Evolutionary conservation across 2,888 invertebrate genomes (phyloP), one percentile per base, ranked within the genome.

Genomic region (Lasioglossum villosulum): DNA sequence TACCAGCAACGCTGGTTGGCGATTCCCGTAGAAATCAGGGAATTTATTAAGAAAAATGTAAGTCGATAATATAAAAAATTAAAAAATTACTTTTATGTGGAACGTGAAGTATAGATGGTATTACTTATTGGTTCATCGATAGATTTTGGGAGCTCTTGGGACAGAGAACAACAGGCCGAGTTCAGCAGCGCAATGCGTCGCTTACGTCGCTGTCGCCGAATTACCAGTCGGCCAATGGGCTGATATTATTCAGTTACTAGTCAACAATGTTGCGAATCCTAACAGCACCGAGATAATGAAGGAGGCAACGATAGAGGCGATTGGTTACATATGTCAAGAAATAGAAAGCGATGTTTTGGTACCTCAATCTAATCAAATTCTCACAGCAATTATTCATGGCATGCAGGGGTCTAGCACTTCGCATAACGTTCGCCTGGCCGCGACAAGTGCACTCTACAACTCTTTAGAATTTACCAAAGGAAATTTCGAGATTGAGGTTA

Each of bases 321-420:
- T 99, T 92, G 99, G 99, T 91, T 99, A 99, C 94, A 99, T 99
- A 92, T 99, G 99, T 95, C 99, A 99, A 95, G 99, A 99, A 95
- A 99, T 99, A 92, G 98, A 99, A 93, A 98, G 98, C 78, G 98
- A 99, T 92, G 98, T 99, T 42, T 95, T 99, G 90, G 97, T 98
- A 85, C 96, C 97, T 83, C 98, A 99, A 95, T 98, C 99, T 45
- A 99, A 99, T 96, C 98, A 98, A 92, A 99, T 99, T 93, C 96
- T 99, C 80, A 99, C 99, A 37, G 99, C 99, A 34, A 99, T 99
- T 91, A 99, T 99, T 78, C 99, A 99, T 95, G 99, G 99, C 23
- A 99, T 99, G 99, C 97, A 99, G 89, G 98, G 98, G 91, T 97
- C 97, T 83, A 99, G 99, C 95, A 97, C 98, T 0, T 99, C 98